Base-by-base conservation (phyloP, 2,888 invertebrate species). In the Pyrgus malvae region DNA sequence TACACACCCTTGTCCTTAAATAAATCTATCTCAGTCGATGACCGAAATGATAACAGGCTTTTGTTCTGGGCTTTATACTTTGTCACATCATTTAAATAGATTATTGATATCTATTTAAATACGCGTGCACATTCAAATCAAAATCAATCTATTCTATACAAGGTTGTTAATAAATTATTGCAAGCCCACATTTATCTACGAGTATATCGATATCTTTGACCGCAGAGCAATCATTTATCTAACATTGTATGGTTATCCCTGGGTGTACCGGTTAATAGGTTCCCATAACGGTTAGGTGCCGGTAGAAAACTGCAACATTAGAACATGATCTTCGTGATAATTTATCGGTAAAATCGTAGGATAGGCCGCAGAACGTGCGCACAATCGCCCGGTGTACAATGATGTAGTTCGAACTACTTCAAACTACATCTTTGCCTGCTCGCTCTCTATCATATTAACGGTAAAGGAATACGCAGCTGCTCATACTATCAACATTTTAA, bases 271-370 rank as follows among this genome's bases (percentile, higher is more conserved):
- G 55, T 44, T 49, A 53, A 53, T 53, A 53, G 64, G 74, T 83
- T 83, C 82, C 78, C 80, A 82, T 78, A 80, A 74, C 78, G 76
- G 74, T 74, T 70, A 73, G 70, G 72, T 63, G 66, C 69, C 69
- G 62, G 69, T 72, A 70, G 71, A 74, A 77, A 68, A 76, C 76
- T 76, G 70, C 76, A 78, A 73, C 75, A 78, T 75, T 72, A 73
- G 69, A 79, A 83, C 84, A 84, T 83, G 80, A 82, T 83, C 77
- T 80, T 82, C 80, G 83, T 85, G 80, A 85, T 84, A 85, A 86
- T 84, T 83, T 83, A 83, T 83, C 74, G 72, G 76, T 76, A 75
- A 79, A 74, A 77, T 74, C 75, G 62, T 60, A 64, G 70, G 76
- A 70, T 80, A 80, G 80, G 81, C 79, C 77, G 78, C 79, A 80